Evolutionary conservation across 2,888 invertebrate species (phyloP), one percentile per base, ranked within the genome.

Genomic region (Nowickia ferox): DNA sequence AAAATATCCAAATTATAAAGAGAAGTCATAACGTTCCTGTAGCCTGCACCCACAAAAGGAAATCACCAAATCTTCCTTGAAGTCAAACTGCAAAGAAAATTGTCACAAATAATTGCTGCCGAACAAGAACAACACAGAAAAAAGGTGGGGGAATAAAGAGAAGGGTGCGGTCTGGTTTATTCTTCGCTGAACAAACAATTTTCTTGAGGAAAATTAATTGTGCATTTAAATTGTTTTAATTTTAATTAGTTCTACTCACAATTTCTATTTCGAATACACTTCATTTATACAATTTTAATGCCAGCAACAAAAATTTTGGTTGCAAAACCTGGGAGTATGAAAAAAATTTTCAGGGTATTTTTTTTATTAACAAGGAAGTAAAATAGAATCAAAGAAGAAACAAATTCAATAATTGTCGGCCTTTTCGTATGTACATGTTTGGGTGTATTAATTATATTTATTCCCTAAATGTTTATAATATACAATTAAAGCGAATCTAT

Each of bases 1-100:
- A 93, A 93, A 79, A 93, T 91, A 51, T 88, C 85, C 77, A 87
- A 75, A 42, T 87, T 84, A 76, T 88, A 84, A 59, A 88, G 76
- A 66, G 87, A 87, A 85, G 87, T 84, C 88, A 88, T 88, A 66
- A 84, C 83, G 84, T 65, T 22, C 40, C 44, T 13, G n/a, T 46
- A 42, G 9, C 22, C 17, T 51, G 9, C n/a, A 63, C 17, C 19
- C n/a, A 17, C 22, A 22, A 51, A 48, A 63, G 53, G 61, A 71
- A 63, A 19, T n/a, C 15, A 38, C 63, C 15, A 44, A 38, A 48
- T 9, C 19, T 55, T 59, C 42, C 38, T 57, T 55, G 40, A 46
- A 11, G 44, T 19, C 19, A 57, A 42, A 68, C 81, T 46, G 74
- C 46, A 55, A 61, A 40, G 40, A 19, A 74, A 44, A 19, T 51